These are phyloP conservation scores for Theretra japonica DNA, from an alignment of 2,888 invertebrate genomes.

Conservation along the genomic window DNA sequence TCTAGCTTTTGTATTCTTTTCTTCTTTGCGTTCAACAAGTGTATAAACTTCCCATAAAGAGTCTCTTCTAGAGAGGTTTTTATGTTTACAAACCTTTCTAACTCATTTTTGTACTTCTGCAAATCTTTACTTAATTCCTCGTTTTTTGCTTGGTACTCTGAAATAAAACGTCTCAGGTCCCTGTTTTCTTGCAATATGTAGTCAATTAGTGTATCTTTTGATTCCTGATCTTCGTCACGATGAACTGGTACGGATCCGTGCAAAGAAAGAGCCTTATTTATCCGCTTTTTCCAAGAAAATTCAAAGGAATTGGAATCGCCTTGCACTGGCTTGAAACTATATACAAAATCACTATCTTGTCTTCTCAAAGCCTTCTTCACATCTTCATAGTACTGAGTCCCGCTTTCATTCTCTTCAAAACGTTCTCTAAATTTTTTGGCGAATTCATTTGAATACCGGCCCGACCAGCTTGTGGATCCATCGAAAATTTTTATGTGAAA, in stretches of 20 bases:
- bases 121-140: slow-evolving; percentile 50
- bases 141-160: slow-evolving; percentile 42
- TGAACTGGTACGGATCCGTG: slow-evolving; percentile 60
- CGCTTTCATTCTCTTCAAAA: slow-evolving; percentile 52
- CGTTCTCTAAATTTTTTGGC: slow-evolving; percentile 51
- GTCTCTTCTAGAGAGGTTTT: slow-evolving; percentile 60
- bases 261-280: slow-evolving; percentile 48
- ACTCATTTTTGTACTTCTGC: slow-evolving; percentile 55
- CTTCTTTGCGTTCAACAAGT: slow-evolving; percentile 71
- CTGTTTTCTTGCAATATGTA: slow-evolving; percentile 60
- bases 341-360: slow-evolving; percentile 43
- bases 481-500: slow-evolving; percentile 65
- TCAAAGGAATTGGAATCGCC: slow-evolving; percentile 45
- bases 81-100: slow-evolving; percentile 58
- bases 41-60: slow-evolving; percentile 70
- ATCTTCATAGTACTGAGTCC: slow-evolving; percentile 56
- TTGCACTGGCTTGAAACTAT: slow-evolving; percentile 45
- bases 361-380: slow-evolving; percentile 50
- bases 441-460: slow-evolving; percentile 57
- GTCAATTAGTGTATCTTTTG: slow-evolving; percentile 60
- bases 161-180: slow-evolving; percentile 46
- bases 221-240: slow-evolving; percentile 41
- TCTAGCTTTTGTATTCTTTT: slow-evolving; percentile 66
- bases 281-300: slow-evolving; percentile 67
- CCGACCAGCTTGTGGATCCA: slow-evolving; percentile 60